Percentiles rank a stretch among this genome's conserved stretches.
Conservation (phyloP, 2,797 vertebrate species). For the Parambassis ranga region DNA sequence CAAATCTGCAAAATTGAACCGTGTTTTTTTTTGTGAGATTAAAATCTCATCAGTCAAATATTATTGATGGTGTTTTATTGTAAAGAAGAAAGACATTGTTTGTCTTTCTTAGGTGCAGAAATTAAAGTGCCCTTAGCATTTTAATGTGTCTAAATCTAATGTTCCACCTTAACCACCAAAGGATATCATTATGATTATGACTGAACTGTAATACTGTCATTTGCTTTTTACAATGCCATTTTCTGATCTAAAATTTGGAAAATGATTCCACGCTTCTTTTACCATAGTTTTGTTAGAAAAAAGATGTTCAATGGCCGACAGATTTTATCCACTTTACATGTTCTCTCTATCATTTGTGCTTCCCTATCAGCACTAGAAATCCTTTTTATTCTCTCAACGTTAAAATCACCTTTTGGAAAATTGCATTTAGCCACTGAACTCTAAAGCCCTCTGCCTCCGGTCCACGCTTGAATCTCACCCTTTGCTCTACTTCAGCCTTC, state of each 20-base stretch:
- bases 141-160: no score
- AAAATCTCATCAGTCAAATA: no score
- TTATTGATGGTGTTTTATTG: no score
- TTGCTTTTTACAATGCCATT: neutral
- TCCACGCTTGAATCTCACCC: conserved; percentile 22
- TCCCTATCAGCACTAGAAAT: conserved; percentile 8
- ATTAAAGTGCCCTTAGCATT: no score
- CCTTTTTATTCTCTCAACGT: conserved; percentile 29
- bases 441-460: neutral
- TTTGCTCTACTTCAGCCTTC: conserved; percentile 15
- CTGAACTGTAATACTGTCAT: no score
- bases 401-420: conserved; percentile 36
- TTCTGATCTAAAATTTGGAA: neutral
- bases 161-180: no score
- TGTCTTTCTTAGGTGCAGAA: no score
- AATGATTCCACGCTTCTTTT: no score
- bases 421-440: conserved; percentile 18
- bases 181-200: no score
- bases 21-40: no score
- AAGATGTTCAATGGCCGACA: neutral
- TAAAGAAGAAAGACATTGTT: no score
- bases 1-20: no score
- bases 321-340: conserved; percentile 9
- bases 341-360: conserved; percentile 1
- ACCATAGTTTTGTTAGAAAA: neutral